These are phyloP conservation scores for Brachyrhaphis roseni DNA, from an alignment of 2,797 vertebrate species.

Conservation along the genomic window DNA sequence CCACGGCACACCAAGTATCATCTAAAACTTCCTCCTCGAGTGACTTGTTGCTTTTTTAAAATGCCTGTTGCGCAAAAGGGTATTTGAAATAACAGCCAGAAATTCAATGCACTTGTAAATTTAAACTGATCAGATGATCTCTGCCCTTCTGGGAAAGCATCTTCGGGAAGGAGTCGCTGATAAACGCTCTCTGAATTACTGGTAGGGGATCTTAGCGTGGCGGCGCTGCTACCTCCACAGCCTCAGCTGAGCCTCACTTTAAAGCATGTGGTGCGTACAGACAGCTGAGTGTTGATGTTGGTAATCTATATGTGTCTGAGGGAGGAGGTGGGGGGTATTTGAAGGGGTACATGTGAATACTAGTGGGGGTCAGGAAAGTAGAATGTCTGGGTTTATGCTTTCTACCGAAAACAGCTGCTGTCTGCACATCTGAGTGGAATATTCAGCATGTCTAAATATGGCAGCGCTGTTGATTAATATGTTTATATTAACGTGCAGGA, in stretches of 20 bases:
- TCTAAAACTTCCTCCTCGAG: conserved; percentile 10
- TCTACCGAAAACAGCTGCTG: conserved; percentile 51
- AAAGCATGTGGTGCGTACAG: conserved; percentile 22
- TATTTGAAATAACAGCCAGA: conserved; percentile 10
- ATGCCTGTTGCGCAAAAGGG: background rate
- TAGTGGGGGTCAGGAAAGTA: background rate
- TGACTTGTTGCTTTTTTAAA: conserved; percentile 25
- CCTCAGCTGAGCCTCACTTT: conserved; percentile 32
- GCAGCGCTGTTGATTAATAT: background rate
- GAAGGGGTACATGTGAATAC: background rate
- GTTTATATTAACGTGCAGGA: background rate
- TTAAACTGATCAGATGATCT: background rate
- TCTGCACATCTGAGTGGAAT: conserved; percentile 28
- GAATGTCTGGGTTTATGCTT: conserved; percentile 27
- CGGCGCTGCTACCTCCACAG: conserved; percentile 9
- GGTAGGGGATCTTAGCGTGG: background rate
- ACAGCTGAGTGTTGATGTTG: conserved; percentile 44
- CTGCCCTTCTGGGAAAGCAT: background rate
- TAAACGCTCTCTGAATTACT: background rate
- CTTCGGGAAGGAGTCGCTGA: background rate
- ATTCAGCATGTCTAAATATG: background rate
- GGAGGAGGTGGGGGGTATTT: background rate
- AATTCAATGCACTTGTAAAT: background rate
- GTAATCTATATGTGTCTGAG: conserved; percentile 1
- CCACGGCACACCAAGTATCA: background rate